phyloP scores from a whole-genome alignment of 2,888 invertebrate species.

The Napeogenes inachia region DNA sequence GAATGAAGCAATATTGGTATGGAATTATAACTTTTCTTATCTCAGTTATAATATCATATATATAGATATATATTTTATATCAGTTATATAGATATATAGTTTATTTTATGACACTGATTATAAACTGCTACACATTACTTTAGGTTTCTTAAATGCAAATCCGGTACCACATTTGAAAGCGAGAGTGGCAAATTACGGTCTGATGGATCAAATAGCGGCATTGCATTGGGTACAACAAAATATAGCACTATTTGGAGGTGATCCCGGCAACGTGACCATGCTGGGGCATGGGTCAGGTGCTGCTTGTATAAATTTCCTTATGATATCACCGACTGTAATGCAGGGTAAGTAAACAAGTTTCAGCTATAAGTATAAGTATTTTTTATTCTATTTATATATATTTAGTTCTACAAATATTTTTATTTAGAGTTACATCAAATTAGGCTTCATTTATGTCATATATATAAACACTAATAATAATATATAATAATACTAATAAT shows the following conservation, averaged over 20 bases:
- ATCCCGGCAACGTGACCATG: constrained; percentile 94
- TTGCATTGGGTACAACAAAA: constrained; percentile 98
- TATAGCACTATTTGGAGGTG: constrained; percentile 95
- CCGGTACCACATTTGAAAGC: constrained; percentile 90
- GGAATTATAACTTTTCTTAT: neutral
- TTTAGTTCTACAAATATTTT: no score
- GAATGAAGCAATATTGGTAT: no score
- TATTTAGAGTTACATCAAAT: no score
- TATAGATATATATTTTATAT: no score
- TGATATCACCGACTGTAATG: constrained; percentile 96
- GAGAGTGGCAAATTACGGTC: constrained; percentile 95
- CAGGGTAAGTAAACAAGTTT: constrained; percentile 62
- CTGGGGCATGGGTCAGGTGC: constrained; percentile 98
- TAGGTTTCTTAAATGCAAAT: constrained; percentile 94
- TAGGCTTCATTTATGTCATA: no score
- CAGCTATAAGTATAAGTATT: no score
- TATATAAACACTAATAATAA: no score
- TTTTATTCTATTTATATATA: no score
- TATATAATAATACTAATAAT: no score
- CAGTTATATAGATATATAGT: no score
- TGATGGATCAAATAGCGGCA: constrained; percentile 98
- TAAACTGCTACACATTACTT: neutral
- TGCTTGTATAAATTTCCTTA: constrained; percentile 96
- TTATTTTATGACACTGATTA: neutral
- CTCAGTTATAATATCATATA: neutral